Percentiles rank a stretch among this genome's conserved stretches.
phyloP scores from a whole-genome alignment of 2,888 invertebrate genomes.

The Schizaphis graminum region DNA sequence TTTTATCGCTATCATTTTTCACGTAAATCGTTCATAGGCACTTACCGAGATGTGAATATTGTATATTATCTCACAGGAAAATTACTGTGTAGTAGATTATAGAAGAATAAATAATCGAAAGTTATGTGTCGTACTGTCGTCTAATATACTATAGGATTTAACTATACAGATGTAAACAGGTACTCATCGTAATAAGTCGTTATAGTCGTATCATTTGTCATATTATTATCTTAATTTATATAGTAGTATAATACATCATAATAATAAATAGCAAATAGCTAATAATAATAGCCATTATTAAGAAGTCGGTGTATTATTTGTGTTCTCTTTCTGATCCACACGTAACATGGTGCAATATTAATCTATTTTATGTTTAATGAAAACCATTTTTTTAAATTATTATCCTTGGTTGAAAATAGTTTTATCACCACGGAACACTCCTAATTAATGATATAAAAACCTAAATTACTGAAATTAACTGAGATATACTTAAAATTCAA shows the following conservation, averaged over 20 bases:
- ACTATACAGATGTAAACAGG: neutral
- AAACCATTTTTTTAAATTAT: neutral
- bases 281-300: neutral
- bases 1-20: neutral
- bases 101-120: neutral
- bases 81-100: neutral
- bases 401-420: neutral
- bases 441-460: neutral
- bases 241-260: neutral
- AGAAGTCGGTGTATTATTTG: neutral
- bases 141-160: neutral
- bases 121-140: neutral
- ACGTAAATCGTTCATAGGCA: neutral
- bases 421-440: neutral
- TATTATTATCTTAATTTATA: neutral
- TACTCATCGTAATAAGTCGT: neutral
- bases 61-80: neutral
- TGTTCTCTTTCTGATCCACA: neutral
- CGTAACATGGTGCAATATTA: neutral
- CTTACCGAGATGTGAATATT: neutral
- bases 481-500: neutral
- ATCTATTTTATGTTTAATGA: neutral
- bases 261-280: neutral
- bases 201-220: neutral
- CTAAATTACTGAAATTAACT: neutral